Conservation (phyloP, 2,797 vertebrate species). For the Enteromius afrohamiltoni region DNA sequence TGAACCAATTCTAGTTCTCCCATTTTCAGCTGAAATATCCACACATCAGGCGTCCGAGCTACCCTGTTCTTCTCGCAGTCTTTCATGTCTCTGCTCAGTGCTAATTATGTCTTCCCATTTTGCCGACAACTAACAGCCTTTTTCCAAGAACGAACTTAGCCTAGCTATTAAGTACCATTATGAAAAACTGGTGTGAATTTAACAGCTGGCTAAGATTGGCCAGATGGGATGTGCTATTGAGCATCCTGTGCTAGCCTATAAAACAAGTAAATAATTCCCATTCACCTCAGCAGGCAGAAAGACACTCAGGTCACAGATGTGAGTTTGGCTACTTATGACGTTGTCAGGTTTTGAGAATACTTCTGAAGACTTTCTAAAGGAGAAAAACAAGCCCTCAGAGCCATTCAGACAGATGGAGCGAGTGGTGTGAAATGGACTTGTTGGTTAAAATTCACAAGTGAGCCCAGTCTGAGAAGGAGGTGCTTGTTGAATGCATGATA, state of each 20-base stretch:
- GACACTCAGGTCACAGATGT: neutral
- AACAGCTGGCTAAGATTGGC: slow-evolving; percentile 27
- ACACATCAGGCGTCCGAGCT: neutral
- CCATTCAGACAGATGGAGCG: slow-evolving; percentile 27
- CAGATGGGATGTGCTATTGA: neutral
- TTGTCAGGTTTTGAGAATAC: neutral
- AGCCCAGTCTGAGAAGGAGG: neutral
- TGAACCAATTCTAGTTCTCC: neutral
- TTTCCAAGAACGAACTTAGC: slow-evolving; percentile 20
- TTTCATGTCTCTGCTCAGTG: neutral
- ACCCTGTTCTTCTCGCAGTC: neutral
- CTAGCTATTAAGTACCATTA: slow-evolving; percentile 1
- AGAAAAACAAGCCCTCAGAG: neutral
- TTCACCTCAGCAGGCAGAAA: neutral
- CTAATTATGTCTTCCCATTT: slow-evolving; percentile 11
- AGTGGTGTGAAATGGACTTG: slow-evolving; percentile 24
- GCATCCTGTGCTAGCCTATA: slow-evolving; percentile 8
- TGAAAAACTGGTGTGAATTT: slow-evolving; percentile 25
- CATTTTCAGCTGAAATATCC: neutral
- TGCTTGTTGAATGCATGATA: slow-evolving; percentile 13
- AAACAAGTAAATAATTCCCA: neutral
- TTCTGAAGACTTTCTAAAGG: neutral
- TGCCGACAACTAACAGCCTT: neutral
- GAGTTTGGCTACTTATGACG: neutral
- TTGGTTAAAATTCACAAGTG: slow-evolving; percentile 23